Conservation (phyloP, 2,113 vertebrate species). For the Heliornis fulica region DNA sequence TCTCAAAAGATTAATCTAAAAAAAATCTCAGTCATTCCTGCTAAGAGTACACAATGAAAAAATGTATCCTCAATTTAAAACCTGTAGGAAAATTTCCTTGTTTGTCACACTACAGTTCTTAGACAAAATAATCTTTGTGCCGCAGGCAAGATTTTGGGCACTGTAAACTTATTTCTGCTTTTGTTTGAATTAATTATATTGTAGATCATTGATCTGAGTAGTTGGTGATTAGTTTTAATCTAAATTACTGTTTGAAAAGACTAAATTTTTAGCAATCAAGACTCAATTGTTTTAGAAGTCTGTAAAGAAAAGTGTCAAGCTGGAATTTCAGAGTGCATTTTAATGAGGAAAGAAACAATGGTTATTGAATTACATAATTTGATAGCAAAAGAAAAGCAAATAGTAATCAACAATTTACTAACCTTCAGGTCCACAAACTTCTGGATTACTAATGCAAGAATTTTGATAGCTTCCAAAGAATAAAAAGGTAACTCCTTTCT, state of each 20-base stretch:
- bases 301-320: background rate
- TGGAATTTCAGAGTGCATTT: background rate
- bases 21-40: background rate
- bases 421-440: constrained; percentile 88
- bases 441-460: constrained; percentile 89
- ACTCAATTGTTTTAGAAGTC: background rate
- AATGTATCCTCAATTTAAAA: background rate
- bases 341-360: background rate
- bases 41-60: background rate
- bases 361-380: background rate
- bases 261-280: background rate
- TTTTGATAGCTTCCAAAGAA: constrained; percentile 85
- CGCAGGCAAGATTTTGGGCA: background rate
- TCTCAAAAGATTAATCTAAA: background rate
- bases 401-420: background rate
- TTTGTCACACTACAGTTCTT: background rate
- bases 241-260: background rate
- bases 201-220: background rate
- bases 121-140: background rate
- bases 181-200: background rate
- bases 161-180: background rate
- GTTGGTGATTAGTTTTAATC: background rate
- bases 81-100: background rate
- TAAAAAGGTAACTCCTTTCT: constrained; percentile 83
- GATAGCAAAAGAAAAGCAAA: background rate